Conservation (phyloP, 2,113 vertebrate genomes). For the rat (Rattus norvegicus) region GRCr8 NC_086024.1:20304501-20305000, state of each 20-base stretch:
- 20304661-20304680: not conserved
- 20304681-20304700: not conserved
- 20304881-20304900: conserved; percentile 5
- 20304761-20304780: not conserved
- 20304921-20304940: not conserved
- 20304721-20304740: not conserved
- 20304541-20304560: not conserved
- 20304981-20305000: not conserved
- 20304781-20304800: not conserved
- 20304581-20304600: not conserved
- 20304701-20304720: not conserved
- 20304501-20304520: not conserved
- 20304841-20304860: not conserved
- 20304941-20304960: not conserved
- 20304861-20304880: not conserved
- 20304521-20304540: not conserved
- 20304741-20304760: not conserved
- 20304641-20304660: not conserved
- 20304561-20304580: not conserved
- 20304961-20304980: not conserved
- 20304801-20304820: not conserved
- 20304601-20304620: conserved; percentile 2
- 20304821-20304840: conserved; percentile 12
- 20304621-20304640: not conserved
- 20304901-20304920: not conserved